Evolutionary conservation across 2,113 vertebrate genomes (phyloP), one percentile per base, ranked within the genome.

Genomic region (Burhinus bistriatus): DNA sequence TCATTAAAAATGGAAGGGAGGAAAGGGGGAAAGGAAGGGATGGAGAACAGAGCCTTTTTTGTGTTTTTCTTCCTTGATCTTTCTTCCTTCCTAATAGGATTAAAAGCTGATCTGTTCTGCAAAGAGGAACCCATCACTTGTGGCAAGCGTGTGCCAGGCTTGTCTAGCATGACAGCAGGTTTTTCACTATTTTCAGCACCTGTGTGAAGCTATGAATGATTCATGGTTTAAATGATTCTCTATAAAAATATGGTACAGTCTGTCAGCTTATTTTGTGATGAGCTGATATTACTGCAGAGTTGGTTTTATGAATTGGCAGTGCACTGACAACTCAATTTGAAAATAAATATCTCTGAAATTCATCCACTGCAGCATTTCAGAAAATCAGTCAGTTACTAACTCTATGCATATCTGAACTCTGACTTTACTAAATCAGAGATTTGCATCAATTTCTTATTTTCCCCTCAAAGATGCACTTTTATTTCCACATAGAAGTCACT

Each of bases 211-310:
- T 87, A 76, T 97, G 90, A 91, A 97, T 84, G 86, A 97, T 86
- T 97, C 91, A 98, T 97, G 59, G 45, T 78, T 95, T 91, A 96
- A 97, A 96, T 95, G 92, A 94, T 96, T 95, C 89, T 90, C 73
- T 95, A 65, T 49, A 92, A 97, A 97, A 97, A 95, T 86, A 83
- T 49, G 79, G 59, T 87, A 80, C 69, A 95, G 93, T 96, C 93
- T 94, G 85, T 92, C 92, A 95, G 81, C 36, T 82, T 86, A 47
- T 91, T 94, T 94, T 92, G 87, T 94, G 97, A 97, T 94, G 77
- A 93, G 80, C 70, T 91, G 89, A 91, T 91, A 89, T 78, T 89
- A 92, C 80, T 86, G 75, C 71, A 77, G 83, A 81, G 71, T 83
- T 94, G 83, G 83, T 90, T 97, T 97, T 93, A 95, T 94, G 92